Evolutionary conservation across 1,140 invertebrate genomes (phyloP).

Genomic region (Achroia grisella): DNA sequence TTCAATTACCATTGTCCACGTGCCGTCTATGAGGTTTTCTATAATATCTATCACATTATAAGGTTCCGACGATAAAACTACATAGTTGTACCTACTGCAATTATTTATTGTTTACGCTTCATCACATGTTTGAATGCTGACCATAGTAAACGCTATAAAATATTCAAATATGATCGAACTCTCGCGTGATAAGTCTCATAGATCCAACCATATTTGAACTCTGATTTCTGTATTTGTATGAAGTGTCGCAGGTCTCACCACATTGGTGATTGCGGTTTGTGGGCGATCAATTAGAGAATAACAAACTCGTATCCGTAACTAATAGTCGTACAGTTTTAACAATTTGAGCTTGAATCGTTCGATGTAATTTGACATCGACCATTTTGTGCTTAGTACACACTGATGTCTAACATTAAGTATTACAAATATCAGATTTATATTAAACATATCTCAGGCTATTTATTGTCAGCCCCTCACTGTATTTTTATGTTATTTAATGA

Average conservation of each 20-base stretch:
- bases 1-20: background rate
- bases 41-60: too few relatives aligned
- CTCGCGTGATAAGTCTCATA: conserved; percentile 13
- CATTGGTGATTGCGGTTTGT: conserved; percentile 24
- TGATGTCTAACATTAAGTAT: background rate
- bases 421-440: too few relatives aligned
- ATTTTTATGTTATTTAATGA: too few relatives aligned
- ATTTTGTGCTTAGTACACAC: conserved; percentile 33
- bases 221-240: background rate
- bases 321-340: conserved; percentile 71
- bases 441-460: too few relatives aligned
- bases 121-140: conserved; percentile 46
- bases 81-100: conserved; percentile 17
- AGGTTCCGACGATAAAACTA: too few relatives aligned
- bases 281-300: conserved; percentile 64
- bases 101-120: conserved; percentile 60
- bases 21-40: background rate
- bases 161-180: conserved; percentile 53
- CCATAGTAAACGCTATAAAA: conserved; percentile 49
- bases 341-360: conserved; percentile 60
- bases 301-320: conserved; percentile 62
- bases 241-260: conserved; percentile 13
- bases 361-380: conserved; percentile 49
- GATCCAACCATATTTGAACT: conserved; percentile 17
- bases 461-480: too few relatives aligned